Evolutionary conservation across 2,888 invertebrate genomes (phyloP), one percentile per base, ranked within the genome.

Genomic region (Serripes groenlandicus): DNA sequence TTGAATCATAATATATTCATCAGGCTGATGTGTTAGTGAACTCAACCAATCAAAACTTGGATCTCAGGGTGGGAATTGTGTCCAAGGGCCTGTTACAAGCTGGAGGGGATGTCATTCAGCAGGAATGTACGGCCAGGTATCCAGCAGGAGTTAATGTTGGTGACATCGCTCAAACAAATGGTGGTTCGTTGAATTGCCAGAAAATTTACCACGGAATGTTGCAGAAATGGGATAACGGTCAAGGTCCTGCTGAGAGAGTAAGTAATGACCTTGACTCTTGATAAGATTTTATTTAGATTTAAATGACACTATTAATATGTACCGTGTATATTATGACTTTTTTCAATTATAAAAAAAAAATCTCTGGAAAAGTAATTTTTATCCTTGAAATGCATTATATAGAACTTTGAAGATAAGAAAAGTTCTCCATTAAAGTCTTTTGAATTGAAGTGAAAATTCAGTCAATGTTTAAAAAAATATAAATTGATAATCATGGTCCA

Each of bases 1-100:
- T n/a, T n/a, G n/a, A n/a, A n/a, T n/a, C n/a, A n/a, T n/a, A n/a
- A n/a, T n/a, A n/a, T 35, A 58, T n/a, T n/a, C n/a, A n/a, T 0
- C 26, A 86, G 86, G 76, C 60, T 52, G 83, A 86, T 70, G 86
- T 78, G 5, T 75, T 86, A 18, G 86, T 83, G 3, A 86, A 86
- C 69, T 75, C 81, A 32, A 78, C 81, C 18, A 83, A 75, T 64
- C n/a, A 18, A 3, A 21, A 60, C 5, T 18, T 86, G 28, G 70
- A 78, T 42, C 71, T 86, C 32, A 62, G 23, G 0, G 28, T 70
- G 4, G 77, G 81, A 0, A 52, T 60, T 15, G 49, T 83, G 15
- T 83, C 86, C 3, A n/a, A n/a, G 21, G 35, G 70, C n/a, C 42
- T 85, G 4, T 49, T 76, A 1, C 35, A 73, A 49, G 66, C 42